A percentile compares a stretch with the other conserved stretches of the same genome.
Evolutionary conservation across 1,140 invertebrate species (phyloP).

Genomic region (Cataglyphis hispanica): DNA sequence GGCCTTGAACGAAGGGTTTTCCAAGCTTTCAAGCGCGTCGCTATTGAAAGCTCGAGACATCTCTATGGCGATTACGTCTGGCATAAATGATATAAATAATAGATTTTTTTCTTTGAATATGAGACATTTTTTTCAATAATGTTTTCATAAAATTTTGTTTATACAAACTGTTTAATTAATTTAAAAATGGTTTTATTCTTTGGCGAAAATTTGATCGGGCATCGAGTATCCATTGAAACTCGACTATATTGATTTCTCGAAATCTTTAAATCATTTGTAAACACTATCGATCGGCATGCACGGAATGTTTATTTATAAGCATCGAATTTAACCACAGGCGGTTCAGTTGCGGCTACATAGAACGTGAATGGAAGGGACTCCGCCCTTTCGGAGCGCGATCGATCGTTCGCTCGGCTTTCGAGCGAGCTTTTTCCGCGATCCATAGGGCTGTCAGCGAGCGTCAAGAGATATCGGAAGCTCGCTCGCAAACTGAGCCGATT

Average conservation of each 20-base stretch:
- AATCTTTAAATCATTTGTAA: not conserved
- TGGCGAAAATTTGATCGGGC: not conserved
- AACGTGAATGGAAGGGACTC: constrained; percentile 10
- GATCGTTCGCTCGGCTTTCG: constrained; percentile 32
- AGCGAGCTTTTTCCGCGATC: constrained; percentile 35
- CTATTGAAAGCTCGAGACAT: not conserved
- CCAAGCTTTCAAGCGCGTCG: constrained; percentile 10
- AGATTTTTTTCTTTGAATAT: not conserved
- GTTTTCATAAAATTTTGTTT: not conserved
- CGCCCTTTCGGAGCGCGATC: constrained; percentile 21
- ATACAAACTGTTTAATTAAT: too few relatives aligned
- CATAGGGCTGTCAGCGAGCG: not conserved
- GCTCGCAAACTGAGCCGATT: constrained; percentile 13
- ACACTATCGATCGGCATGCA: not conserved
- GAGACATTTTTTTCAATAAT: not conserved
- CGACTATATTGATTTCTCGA: not conserved
- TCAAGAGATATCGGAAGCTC: constrained; percentile 22
- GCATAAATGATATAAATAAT: not conserved
- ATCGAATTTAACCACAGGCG: not conserved
- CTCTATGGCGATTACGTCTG: constrained; percentile 5
- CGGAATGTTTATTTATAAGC: constrained; percentile 8
- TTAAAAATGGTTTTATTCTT: not conserved
- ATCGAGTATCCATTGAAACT: not conserved
- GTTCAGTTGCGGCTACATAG: not conserved
- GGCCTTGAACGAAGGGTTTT: not conserved